Evolutionary conservation across 2,888 invertebrate species (phyloP).

Genomic region (Synergus gifuensis): DNA sequence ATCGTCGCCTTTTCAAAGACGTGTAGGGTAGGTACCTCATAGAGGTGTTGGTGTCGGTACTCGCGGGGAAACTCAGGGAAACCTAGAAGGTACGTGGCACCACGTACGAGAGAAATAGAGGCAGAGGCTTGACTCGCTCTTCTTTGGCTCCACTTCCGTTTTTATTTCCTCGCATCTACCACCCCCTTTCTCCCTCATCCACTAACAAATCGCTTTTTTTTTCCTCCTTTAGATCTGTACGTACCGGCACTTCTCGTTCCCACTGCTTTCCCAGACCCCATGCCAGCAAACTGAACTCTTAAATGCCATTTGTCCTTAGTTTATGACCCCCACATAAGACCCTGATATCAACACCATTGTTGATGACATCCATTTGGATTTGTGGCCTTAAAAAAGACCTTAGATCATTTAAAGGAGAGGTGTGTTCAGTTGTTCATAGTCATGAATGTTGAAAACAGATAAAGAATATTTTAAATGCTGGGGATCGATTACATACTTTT

Average conservation of each 20-base stretch:
- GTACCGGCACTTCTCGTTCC: conserved; percentile 10
- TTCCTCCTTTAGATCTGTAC: neutral
- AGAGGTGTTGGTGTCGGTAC: conserved; percentile 48
- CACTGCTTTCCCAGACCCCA: neutral
- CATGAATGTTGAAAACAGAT: too few species aligned
- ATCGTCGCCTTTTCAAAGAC: conserved; percentile 49
- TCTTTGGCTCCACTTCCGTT: conserved; percentile 46
- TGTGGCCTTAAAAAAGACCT: neutral
- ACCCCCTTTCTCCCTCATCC: neutral
- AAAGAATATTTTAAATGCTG: too few species aligned
- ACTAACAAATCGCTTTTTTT: conserved; percentile 5
- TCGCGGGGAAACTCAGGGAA: conserved; percentile 45
- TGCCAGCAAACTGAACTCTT: conserved; percentile 52
- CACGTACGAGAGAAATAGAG: conserved; percentile 51
- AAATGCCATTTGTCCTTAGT: conserved; percentile 66
- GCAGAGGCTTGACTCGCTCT: conserved; percentile 40
- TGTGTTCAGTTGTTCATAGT: too few species aligned
- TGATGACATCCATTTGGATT: conserved; percentile 61
- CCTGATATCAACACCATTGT: conserved; percentile 63
- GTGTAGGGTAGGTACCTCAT: conserved; percentile 48
- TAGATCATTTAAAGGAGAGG: neutral
- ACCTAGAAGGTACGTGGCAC: conserved; percentile 50
- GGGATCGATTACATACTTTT: neutral
- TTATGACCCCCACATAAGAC: conserved; percentile 62
- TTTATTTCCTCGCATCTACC: conserved; percentile 46